A percentile compares a stretch with the other conserved stretches of the same genome.
Evolutionary conservation across 2,888 invertebrate genomes (phyloP).

Genomic region (Thelaira solivaga): DNA sequence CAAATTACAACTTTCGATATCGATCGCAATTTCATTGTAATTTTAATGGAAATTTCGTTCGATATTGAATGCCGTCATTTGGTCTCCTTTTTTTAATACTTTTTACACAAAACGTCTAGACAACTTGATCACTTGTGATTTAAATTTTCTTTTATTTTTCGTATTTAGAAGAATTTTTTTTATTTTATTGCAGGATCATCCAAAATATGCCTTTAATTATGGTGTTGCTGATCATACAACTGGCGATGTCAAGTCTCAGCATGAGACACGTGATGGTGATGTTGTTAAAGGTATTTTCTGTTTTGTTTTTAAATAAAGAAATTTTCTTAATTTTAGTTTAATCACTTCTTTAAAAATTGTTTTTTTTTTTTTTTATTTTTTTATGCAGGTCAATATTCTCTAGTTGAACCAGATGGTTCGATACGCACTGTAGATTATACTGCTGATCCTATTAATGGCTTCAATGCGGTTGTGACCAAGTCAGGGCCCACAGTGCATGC

Average conservation of each 20-base stretch:
- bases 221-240: conserved; percentile 81
- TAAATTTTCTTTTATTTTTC: too few relatives aligned
- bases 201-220: conserved; percentile 82
- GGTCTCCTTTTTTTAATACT: too few relatives aligned
- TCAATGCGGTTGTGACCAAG: conserved; percentile 77
- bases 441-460: conserved; percentile 76
- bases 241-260: conserved; percentile 81
- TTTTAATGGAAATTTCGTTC: too few relatives aligned
- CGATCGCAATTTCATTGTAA: too few relatives aligned
- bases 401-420: conserved; percentile 77
- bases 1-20: too few relatives aligned
- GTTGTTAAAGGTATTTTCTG: conserved; percentile 80
- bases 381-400: conserved; percentile 74
- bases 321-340: neutral
- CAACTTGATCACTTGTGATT: too few relatives aligned
- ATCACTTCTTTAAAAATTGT: neutral
- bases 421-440: conserved; percentile 77
- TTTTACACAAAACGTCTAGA: too few relatives aligned
- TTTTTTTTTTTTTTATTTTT: too few relatives aligned
- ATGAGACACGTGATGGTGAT: conserved; percentile 82
- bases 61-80: too few relatives aligned
- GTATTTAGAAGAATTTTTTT: too few relatives aligned
- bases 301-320: too few relatives aligned
- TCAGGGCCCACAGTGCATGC: conserved; percentile 76
- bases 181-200: conserved; percentile 80